These are phyloP conservation scores for Tenebrosternarchus preto DNA, from an alignment of 2,113 vertebrate genomes.

Conservation along the genomic window DNA sequence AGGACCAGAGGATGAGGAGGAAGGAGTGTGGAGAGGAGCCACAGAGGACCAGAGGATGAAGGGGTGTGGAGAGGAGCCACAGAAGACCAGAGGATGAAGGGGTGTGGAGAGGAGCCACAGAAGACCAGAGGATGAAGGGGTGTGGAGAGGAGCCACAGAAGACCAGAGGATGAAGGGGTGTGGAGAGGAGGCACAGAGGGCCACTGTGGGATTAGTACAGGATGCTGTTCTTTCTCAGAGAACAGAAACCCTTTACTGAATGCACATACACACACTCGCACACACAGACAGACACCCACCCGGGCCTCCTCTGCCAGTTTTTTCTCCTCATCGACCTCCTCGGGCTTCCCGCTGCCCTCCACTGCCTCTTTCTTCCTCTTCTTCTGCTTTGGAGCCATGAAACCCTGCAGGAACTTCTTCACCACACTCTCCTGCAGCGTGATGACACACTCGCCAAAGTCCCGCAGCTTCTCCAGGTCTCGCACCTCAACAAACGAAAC, in stretches of 20 bases:
- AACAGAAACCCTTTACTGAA: too few relatives aligned
- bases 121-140: constrained; percentile 23
- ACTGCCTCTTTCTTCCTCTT: constrained; percentile 86
- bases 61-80: too few relatives aligned
- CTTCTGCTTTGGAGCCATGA: constrained; percentile 97
- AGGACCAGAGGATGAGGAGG: constrained; percentile 11
- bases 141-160: background rate
- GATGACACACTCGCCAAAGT: constrained; percentile 92
- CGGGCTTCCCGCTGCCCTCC: constrained; percentile 83
- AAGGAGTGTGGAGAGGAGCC: background rate
- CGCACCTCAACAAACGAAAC: constrained; percentile 73
- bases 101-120: too few relatives aligned
- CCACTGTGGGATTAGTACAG: too few relatives aligned
- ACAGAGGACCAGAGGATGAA: too few relatives aligned
- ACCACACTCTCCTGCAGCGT: constrained; percentile 91
- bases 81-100: background rate
- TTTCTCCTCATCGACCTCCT: constrained; percentile 95
- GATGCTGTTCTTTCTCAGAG: too few relatives aligned
- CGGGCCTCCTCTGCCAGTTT: constrained; percentile 94
- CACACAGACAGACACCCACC: constrained; percentile 68
- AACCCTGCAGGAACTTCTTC: constrained; percentile 97
- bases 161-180: too few relatives aligned
- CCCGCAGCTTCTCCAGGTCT: constrained; percentile 85
- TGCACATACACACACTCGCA: background rate
- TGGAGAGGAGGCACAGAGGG: background rate